Evolutionary conservation across 2,888 invertebrate species (phyloP).

Genomic region (Callosobruchus maculatus): DNA sequence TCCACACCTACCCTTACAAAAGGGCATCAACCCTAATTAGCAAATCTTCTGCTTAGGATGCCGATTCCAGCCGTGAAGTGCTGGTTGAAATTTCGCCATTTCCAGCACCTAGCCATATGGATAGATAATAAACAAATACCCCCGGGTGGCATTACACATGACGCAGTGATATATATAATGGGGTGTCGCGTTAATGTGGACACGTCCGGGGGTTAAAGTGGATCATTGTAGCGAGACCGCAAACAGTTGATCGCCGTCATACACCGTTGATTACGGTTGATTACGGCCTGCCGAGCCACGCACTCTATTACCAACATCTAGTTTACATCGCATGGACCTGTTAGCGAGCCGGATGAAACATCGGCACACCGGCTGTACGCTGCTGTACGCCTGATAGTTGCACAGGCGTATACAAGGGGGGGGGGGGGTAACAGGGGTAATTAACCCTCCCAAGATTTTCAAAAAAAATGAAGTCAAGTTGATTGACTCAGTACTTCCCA

Average conservation of each 20-base stretch:
- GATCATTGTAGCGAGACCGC: slow-evolving; percentile 30
- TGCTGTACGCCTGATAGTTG: background rate
- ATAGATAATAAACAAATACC: slow-evolving; percentile 5
- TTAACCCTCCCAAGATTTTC: too few species aligned
- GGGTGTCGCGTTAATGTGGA: slow-evolving; percentile 26
- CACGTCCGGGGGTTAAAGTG: slow-evolving; percentile 27
- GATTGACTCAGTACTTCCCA: too few species aligned
- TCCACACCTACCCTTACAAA: too few species aligned
- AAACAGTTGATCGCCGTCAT: slow-evolving; percentile 27
- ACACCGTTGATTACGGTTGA: slow-evolving; percentile 26
- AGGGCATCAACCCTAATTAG: too few species aligned
- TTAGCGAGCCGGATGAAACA: background rate
- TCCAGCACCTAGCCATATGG: background rate
- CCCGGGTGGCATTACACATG: slow-evolving; percentile 29
- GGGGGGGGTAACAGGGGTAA: too few species aligned
- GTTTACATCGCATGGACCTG: slow-evolving; percentile 11
- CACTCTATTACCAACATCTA: slow-evolving; percentile 16
- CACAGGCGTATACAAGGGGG: too few species aligned
- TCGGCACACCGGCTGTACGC: background rate
- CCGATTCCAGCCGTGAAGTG: background rate
- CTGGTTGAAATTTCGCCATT: background rate
- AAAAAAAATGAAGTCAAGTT: too few species aligned
- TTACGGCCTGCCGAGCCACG: slow-evolving; percentile 6
- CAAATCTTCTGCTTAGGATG: too few species aligned
- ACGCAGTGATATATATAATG: slow-evolving; percentile 27